Evolutionary conservation across 2,797 vertebrate genomes (phyloP), one percentile per base, ranked within the genome.

Genomic region (Triplophysa bombifrons): DNA sequence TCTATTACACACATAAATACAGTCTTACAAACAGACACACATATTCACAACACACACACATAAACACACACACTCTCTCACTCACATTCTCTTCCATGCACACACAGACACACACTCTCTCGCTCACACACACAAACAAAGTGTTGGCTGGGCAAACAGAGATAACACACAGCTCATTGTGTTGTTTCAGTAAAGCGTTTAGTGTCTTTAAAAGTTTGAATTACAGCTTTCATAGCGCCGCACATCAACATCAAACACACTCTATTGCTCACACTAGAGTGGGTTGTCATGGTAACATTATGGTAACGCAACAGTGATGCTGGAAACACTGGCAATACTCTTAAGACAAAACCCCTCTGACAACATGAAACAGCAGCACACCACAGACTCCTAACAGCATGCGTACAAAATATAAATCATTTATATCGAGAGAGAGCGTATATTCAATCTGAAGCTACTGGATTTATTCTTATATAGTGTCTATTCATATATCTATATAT

Each of bases 201-300:
- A 82, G 70, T 80, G 68, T 80, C 63, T 77, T 82, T 71, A 84
- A 72, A 70, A 69, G 16, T 50, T 41, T 11, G 41, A 41, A 41
- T 80, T 82, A 80, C 78, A 79, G 58, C 80, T 69, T 68, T 78
- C 70, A 83, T 74, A 83, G 56, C 13, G 71, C 69, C 82, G 73
- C 80, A 84, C 82, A 74, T 69, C 25, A 55, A 76, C 72, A 63
- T 67, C 84, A 78, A 79, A 80, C 81, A 83, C 80, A 74, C 84
- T 55, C 79, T 85, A 81, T 79, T 83, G 84, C 84, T 83, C 75
- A 76, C 82, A 85, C 82, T 82, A 81, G 69, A 83, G 76, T 77
- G 73, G 76, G 76, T 82, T 70, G 73, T 83, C 76, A 83, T 83
- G 76, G 76, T 78, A 80, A 85, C 80, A 22, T 64, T 80, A 82